These are phyloP conservation scores for Watersipora subatra DNA, from an alignment of 1,140 invertebrate species.

Conservation along the genomic window DNA sequence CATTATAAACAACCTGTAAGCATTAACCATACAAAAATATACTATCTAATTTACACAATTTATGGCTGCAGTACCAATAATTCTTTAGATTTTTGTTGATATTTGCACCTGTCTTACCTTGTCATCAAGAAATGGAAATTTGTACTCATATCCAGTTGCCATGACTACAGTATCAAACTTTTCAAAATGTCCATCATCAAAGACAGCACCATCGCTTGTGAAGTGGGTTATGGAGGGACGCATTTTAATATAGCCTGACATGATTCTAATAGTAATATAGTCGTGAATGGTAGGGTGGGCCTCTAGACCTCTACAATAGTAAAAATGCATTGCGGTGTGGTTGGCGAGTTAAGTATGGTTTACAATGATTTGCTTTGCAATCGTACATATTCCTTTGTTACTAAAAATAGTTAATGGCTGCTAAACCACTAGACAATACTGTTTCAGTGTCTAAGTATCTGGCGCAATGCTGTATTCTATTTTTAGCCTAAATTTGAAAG, in stretches of 20 bases:
- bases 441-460: too few species aligned
- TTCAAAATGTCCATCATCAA: conserved; percentile 25
- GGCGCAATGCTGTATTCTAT: too few species aligned
- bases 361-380: too few species aligned
- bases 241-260: conserved; percentile 39
- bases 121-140: conserved; percentile 26
- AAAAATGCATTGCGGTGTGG: conserved; percentile 2
- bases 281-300: conserved; percentile 48
- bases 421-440: too few species aligned
- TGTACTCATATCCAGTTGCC: conserved; percentile 34
- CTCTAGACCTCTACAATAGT: conserved; percentile 20
- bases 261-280: conserved; percentile 43
- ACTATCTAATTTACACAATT: too few species aligned
- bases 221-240: conserved; percentile 31
- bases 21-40: too few species aligned
- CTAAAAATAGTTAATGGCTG: too few species aligned
- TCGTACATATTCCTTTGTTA: too few species aligned
- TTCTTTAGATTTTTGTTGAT: too few species aligned
- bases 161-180: conserved; percentile 30
- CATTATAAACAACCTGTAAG: background rate
- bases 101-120: background rate
- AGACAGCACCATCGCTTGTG: conserved; percentile 24
- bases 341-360: too few species aligned
- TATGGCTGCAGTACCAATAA: too few species aligned
- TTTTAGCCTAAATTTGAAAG: too few species aligned